Conservation (phyloP, 2,888 invertebrate genomes). For the Melinopterus prodromus region DNA sequence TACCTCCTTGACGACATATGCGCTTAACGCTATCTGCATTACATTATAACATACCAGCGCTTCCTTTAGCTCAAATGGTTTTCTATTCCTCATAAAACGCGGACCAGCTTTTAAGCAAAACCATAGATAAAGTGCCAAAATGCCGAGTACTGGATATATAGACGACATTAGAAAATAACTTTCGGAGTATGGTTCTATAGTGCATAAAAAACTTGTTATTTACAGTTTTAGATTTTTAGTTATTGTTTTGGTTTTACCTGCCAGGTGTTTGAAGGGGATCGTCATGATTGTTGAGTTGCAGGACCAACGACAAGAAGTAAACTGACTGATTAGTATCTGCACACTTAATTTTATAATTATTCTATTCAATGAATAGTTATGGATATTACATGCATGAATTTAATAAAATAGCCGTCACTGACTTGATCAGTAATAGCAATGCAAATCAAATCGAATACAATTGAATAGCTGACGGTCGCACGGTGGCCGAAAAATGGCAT, state of each 20-base stretch:
- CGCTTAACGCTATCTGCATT: slow-evolving; percentile 64
- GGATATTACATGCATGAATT: too few relatives aligned
- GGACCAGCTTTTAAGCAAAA: slow-evolving; percentile 71
- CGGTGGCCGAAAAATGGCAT: too few relatives aligned
- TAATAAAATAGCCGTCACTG: too few relatives aligned
- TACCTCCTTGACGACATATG: slow-evolving; percentile 50
- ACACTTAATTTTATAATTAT: too few relatives aligned
- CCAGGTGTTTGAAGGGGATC: neutral
- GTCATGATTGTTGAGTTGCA: neutral
- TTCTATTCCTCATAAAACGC: slow-evolving; percentile 69
- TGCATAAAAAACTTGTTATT: neutral
- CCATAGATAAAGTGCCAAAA: slow-evolving; percentile 65
- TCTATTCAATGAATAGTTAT: too few relatives aligned
- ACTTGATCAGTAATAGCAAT: too few relatives aligned
- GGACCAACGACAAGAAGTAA: too few relatives aligned
- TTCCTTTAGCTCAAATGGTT: slow-evolving; percentile 68
- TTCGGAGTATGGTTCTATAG: slow-evolving; percentile 68
- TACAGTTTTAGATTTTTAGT: neutral
- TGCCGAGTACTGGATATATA: slow-evolving; percentile 60
- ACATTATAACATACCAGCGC: slow-evolving; percentile 71
- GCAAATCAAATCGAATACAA: too few relatives aligned
- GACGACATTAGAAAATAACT: slow-evolving; percentile 63
- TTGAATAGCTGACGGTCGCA: too few relatives aligned
- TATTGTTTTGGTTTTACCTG: neutral
- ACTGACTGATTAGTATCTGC: too few relatives aligned